Evolutionary conservation across 2,888 invertebrate genomes (phyloP), one percentile per base, ranked within the genome.

Genomic region (Polyploca ridens): DNA sequence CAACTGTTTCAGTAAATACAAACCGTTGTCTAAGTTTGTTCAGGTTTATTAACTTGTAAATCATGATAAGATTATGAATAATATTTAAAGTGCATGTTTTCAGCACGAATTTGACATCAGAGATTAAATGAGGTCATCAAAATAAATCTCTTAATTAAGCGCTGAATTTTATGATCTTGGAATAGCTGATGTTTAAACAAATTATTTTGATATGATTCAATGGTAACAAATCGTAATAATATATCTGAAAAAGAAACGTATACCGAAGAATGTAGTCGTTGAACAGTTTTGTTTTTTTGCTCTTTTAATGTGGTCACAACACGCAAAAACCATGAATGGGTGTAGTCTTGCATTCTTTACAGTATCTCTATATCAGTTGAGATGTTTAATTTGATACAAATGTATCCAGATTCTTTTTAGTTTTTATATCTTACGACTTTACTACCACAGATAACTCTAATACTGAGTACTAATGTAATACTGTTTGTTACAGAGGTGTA

Each of bases 401-500:
- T 54, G 16, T 54, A 19, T 3, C 10, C 3, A 54, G 19, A 0
- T 19, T 10, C 13, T 19, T 1, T 10, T 19, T 19, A 19, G 16
- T 54, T 19, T 16, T 16, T 10, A 4, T 16, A 6, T n/a, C 16
- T 16, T 10, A 1, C 4, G 1, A n/a, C 5, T 7, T n/a, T 10
- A 46, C 44, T 49, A 14, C 3, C 14, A 1, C 4, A 10, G 8
- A 19, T 19, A 8, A 46, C n/a, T 46, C n/a, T 4, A 8, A 3
- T 19, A 10, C 19, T n/a, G 54, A 46, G n/a, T 46, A 19, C 58
- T 66, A 68, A 66, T 67, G 60, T 14, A 10, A 1, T n/a, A 10
- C 3, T 63, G 38, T 58, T 90, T 89, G 85, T 93, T 94, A 66
- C 93, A 95, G 95, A 87, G 93, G 94, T 66, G 95, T 95, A 2